Evolutionary conservation across 2,113 vertebrate species (phyloP), one percentile per base, ranked within the genome.

Genomic region (Naja naja): DNA sequence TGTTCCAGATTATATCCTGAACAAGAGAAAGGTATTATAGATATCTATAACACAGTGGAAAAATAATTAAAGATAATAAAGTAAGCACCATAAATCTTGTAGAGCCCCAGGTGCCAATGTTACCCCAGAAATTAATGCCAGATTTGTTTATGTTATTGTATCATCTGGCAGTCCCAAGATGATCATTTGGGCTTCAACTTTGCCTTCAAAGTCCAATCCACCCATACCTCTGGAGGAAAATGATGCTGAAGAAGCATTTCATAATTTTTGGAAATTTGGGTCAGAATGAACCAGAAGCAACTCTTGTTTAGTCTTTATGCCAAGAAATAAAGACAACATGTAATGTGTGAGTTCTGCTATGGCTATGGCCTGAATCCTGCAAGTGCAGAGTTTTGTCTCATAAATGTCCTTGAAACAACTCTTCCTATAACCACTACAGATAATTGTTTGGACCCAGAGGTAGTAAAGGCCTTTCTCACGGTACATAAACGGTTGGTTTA

Each of bases 401-500:
- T 30, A 93, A 47, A 22, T 52, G 30, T 7, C 54, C 54, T 93
- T 34, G 91, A 45, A 52, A 34, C 49, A 85, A 60, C n/a, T 39
- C 53, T 86, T 60, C 9, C 45, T 86, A 90, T 60, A 43, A 64
- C 27, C 23, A 52, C 3, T 85, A 22, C 34, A 58, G 58, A 52
- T 20, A 43, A 81, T 86, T 89, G 25, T 85, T 89, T 89, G 30
- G 5, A 89, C 11, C 47, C 43, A 39, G 12, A 92, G 54, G 5
- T 11, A 60, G 30, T 30, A 47, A 74, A 88, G 52, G 20, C n/a
- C 53, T 89, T 49, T 25, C 3, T 92, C 25, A 52, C 2, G 11
- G 49, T 52, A 58, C 18, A 49, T 89, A 58, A 56, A 45, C 53
- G 58, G 9, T 90, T 23, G 52, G 2, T 43, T 96, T 95, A 95